These are phyloP conservation scores for Paramisgurnus dabryanus DNA, from an alignment of 2,113 vertebrate species.

Conservation along the genomic window DNA sequence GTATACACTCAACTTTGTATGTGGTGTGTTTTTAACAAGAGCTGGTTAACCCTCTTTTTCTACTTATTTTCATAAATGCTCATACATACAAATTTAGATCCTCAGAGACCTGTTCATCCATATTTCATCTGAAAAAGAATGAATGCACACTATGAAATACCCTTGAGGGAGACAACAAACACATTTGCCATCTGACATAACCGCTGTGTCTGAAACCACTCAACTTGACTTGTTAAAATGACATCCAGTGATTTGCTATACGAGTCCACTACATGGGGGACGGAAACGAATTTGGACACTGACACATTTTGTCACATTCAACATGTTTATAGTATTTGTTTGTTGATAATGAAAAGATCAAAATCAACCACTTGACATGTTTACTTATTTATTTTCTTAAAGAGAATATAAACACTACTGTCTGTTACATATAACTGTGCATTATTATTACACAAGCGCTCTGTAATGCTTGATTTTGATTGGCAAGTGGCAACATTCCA, in stretches of 20 bases:
- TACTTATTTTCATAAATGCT: background rate
- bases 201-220: background rate
- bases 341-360: too few relatives aligned
- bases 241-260: background rate
- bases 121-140: slow-evolving; percentile 21
- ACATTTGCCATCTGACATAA: background rate
- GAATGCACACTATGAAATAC: slow-evolving; percentile 11
- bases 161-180: slow-evolving; percentile 30
- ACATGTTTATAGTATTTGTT: too few relatives aligned
- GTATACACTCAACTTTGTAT: too few relatives aligned
- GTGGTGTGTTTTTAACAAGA: background rate
- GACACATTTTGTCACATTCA: too few relatives aligned
- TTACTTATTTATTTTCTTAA: too few relatives aligned
- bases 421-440: too few relatives aligned
- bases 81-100: background rate
- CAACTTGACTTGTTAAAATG: background rate
- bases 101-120: slow-evolving; percentile 7
- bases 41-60: background rate
- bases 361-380: too few relatives aligned
- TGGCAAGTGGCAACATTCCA: too few relatives aligned
- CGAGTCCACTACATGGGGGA: background rate
- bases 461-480: too few relatives aligned
- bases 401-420: too few relatives aligned
- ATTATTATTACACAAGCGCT: too few relatives aligned
- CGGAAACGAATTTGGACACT: too few relatives aligned